Evolutionary conservation across 1,140 invertebrate species (phyloP), one percentile per base, ranked within the genome.

Genomic region (Lasioglossum albipes): DNA sequence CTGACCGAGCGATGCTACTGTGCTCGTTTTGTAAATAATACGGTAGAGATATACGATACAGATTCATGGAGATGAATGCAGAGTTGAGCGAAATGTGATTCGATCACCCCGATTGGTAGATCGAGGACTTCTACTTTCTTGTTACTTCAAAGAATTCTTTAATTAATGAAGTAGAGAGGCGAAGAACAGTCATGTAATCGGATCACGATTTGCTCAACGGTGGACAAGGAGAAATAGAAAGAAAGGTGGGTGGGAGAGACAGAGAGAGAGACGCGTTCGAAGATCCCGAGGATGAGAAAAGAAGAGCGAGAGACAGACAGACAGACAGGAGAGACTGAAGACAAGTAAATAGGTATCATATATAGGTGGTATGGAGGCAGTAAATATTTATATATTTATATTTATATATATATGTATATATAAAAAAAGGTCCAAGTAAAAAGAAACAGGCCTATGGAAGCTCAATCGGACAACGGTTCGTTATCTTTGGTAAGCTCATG

Each of bases 401-500:
- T 52, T 54, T 18, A 54, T 54, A 54, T 54, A 54, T 54, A 54
- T 16, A 54, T 54, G 18, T 54, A 49, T 10, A 12, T 49, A 49
- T 13, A 13, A 71, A 18, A 61, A 41, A 74, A 49, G 22, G 42
- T 49, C 45, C 45, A 49, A 49, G 45, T 49, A 78, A 54, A 64
- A 42, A 27, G 74, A 80, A 84, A 86, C 18, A 89, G 87, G 87
- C 86, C 86, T 88, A 89, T 86, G 72, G 78, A 88, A 87, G 86
- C 87, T 88, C 69, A 84, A 71, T 87, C 71, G 84, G 84, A 87
- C 78, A 86, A 84, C 78, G 72, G 67, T 84, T 84, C 73, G 84
- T 86, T 83, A 86, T 84, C 75, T 89, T 52, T 90, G 67, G 82
- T 80, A 90, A 91, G 89, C 90, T 89, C 72, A 86, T 90, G 90